Base-by-base conservation (phyloP, 2,113 vertebrate species). In the Cyphomyrus discorhynchus region DNA sequence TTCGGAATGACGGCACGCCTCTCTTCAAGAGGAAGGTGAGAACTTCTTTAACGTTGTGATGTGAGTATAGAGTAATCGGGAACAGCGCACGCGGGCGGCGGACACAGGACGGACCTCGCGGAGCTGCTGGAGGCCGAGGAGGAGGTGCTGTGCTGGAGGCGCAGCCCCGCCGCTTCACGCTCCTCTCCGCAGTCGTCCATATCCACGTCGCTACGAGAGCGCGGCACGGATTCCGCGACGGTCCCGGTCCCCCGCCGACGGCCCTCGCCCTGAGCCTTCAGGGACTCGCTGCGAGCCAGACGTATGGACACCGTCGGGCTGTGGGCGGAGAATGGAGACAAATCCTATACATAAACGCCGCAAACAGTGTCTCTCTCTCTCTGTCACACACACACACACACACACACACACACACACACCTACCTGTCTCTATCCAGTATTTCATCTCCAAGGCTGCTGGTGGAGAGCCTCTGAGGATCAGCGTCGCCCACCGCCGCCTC, bases 171-270 rank as follows among this genome's bases (percentile, higher is more conserved):
- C 11, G 92, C 93, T 45, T 96, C 95, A 89, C 93, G 90, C 91
- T 96, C 96, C 62, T 96, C 95, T 0, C 96, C 96, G 0, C 97
- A 97, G 0, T 98, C 97, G 0, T 98, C 98, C 97, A 98, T 98
- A 92, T 99, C 98, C 62, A 99, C 97, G 0, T 98, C 97, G 0
- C 98, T 99, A 0, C 97, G 97, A 4, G 98, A 98, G 0, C 98
- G 96, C 0, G 98, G 98, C 4, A 98, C 98, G 0, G 96, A 96
- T 91, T 98, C 97, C 0, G 92, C 93, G 17, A 95, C 96, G 0
- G 97, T 13, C 6, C 88, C 58, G 0, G 56, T 90, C 17, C 95
- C 95, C 19, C 95, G 96, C 2, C 96, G 95, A 0, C 97, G 97
- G 31, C 98, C 94, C 93, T 99, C 98, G 3, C 98, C 98, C 58